Evolutionary conservation across 2,797 vertebrate species (phyloP), one percentile per base, ranked within the genome.

Genomic region (Sebastes hubbsi): DNA sequence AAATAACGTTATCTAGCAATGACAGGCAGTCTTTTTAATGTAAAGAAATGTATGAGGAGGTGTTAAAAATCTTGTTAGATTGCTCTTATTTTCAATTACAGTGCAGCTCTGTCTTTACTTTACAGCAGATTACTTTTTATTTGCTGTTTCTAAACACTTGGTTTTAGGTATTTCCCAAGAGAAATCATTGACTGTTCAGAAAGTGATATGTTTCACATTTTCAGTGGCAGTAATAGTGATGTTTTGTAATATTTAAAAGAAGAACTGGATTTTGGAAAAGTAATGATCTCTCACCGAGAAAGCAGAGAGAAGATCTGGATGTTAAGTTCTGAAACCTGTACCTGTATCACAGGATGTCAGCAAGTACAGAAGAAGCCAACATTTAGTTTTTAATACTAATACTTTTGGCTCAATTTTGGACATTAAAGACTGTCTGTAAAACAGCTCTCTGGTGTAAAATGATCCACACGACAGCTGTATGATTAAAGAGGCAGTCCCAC

Each of bases 1-100:
- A 83, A 82, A 87, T 72, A 81, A 82, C 68, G 56, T 80, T 80
- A 81, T 74, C 63, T 62, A 56, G 87, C 82, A 79, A 74, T 80
- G 81, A 77, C 71, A 60, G 70, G 54, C 3, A 71, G 54, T 38
- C 64, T 52, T 78, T 83, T 83, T 70, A 77, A 72, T 54, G 74
- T 69, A 77, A 83, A 70, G 67, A 77, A 25, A 73, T 32, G 14
- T 42, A 3, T 22, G 5, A 29, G 25, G 29, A 55, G 13, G 12
- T 20, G 56, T 71, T 12, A 5, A 56, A 54, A 70, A 75, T 18
- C 74, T 8, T 8, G 25, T 34, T 46, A n/a, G 60, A 52, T 67
- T 52, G 4, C 11, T 77, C 16, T 85, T n/a, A 34, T 75, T 62
- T 72, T 54, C 18, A 63, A 56, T 72, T 16, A 67, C 55, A 81